Base-by-base conservation (phyloP, 2,888 invertebrate genomes). In the Pristionchus entomophagus region DNA sequence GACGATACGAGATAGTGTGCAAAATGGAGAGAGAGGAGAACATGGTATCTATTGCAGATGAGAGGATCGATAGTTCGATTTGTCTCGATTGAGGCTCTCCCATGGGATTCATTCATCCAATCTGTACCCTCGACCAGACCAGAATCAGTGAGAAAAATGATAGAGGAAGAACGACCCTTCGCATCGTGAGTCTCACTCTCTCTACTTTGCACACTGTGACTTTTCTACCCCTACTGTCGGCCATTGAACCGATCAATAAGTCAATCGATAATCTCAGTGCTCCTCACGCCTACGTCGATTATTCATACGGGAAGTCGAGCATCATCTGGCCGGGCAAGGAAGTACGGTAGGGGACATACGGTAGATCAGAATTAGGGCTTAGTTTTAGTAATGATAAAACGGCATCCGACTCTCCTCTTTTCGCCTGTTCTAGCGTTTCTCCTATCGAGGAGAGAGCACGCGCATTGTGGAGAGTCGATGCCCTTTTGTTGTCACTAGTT, bases 141-240 rank as follows among this genome's bases (percentile, higher is more conserved):
- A 1, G 73, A 73, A 45, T 41, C 73, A 12, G 78, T 51, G 1
- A 49, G 32, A 26, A 80, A 80, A 41, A 32, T 51, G 32, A 80
- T 80, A 6, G 78, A 80, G 49, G 51, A 80, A 29, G 78, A 80
- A 29, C 51, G 78, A 80, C 78, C 78, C 10, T 80, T 80, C 51
- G n/a, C 51, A 29, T 22, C 51, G 78, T 80, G 51, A 51, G 78
- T 51, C n/a, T n/a, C n/a, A n/a, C n/a, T n/a, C n/a, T n/a, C n/a
- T n/a, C n/a, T n/a, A n/a, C n/a, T n/a, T n/a, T n/a, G 45, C 14
- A 45, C 45, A 45, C 45, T 10, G 45, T 8, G 6, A 12, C 59
- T 59, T n/a, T 59, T 59, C 26, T n/a, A n/a, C n/a, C n/a, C n/a
- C n/a, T n/a, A n/a, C n/a, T n/a, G n/a, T n/a, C n/a, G n/a, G n/a